phyloP scores from a whole-genome alignment of 2,797 vertebrate genomes.

The Cottoperca gobio region DNA sequence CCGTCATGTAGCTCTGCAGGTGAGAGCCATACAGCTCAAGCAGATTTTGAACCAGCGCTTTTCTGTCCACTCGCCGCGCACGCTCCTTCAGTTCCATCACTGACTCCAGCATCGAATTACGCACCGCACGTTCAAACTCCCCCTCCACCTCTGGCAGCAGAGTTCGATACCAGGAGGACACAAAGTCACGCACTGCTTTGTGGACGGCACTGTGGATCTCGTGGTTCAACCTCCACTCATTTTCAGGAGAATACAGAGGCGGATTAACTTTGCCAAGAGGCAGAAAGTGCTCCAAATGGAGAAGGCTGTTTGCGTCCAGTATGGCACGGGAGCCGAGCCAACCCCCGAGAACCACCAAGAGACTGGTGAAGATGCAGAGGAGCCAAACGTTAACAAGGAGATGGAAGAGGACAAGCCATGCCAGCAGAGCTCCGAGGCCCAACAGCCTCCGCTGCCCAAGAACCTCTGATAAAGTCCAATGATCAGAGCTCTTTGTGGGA shows the following conservation, averaged over 20 bases:
- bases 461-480: slow-evolving; percentile 65
- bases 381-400: slow-evolving; percentile 89
- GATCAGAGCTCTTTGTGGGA: slow-evolving; percentile 43
- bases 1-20: slow-evolving; percentile 90
- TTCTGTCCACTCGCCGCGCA: slow-evolving; percentile 82
- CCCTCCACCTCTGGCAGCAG: slow-evolving; percentile 85
- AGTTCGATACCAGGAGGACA: slow-evolving; percentile 91
- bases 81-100: slow-evolving; percentile 87
- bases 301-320: slow-evolving; percentile 74
- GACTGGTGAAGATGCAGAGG: slow-evolving; percentile 88
- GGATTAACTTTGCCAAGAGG: slow-evolving; percentile 69
- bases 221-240: slow-evolving; percentile 84
- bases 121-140: slow-evolving; percentile 88
- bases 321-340: slow-evolving; percentile 88
- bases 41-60: slow-evolving; percentile 80
- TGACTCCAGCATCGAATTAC: slow-evolving; percentile 86
- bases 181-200: slow-evolving; percentile 93
- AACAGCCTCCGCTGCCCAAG: slow-evolving; percentile 83
- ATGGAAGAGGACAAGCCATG: slow-evolving; percentile 90
- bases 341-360: slow-evolving; percentile 86
- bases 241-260: slow-evolving; percentile 62
- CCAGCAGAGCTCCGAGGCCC: slow-evolving; percentile 75
- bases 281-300: slow-evolving; percentile 91
- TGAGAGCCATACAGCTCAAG: slow-evolving; percentile 90
- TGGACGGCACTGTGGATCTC: slow-evolving; percentile 88